Conservation (phyloP, 2,113 vertebrate genomes). For the Tichodroma muraria region DNA sequence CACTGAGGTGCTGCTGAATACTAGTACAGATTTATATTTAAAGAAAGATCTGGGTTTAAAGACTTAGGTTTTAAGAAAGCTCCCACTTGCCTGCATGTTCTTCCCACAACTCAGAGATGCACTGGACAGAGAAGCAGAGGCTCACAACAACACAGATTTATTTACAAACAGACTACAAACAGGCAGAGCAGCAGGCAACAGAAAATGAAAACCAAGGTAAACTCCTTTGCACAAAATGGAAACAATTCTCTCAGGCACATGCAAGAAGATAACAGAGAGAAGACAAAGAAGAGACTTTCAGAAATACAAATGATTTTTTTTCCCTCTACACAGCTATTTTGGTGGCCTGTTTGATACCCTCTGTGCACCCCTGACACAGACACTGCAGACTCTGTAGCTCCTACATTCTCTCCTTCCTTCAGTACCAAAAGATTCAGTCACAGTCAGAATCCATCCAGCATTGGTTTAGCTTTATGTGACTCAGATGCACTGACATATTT, state of each 20-base stretch:
- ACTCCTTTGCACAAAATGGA: neutral
- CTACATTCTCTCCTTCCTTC: neutral
- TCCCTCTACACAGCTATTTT: neutral
- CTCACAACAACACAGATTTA: neutral
- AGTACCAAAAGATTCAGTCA: neutral
- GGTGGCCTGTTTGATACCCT: neutral
- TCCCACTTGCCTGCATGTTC: neutral
- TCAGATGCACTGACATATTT: neutral
- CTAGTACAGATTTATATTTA: neutral
- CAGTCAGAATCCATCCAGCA: neutral
- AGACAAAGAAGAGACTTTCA: neutral
- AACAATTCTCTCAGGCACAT: neutral
- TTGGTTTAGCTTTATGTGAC: neutral
- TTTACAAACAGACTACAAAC: neutral
- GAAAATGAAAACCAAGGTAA: neutral
- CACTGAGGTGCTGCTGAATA: neutral
- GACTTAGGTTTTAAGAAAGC: neutral
- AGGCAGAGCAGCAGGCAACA: neutral
- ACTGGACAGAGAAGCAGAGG: neutral
- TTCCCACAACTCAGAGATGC: neutral
- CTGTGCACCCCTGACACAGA: neutral
- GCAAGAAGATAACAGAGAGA: neutral
- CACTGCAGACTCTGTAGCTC: neutral
- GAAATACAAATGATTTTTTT: neutral
- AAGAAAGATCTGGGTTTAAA: neutral